Evolutionary conservation across 2,797 vertebrate species (phyloP), one percentile per base, ranked within the genome.

Genomic region (Sardinella longiceps): DNA sequence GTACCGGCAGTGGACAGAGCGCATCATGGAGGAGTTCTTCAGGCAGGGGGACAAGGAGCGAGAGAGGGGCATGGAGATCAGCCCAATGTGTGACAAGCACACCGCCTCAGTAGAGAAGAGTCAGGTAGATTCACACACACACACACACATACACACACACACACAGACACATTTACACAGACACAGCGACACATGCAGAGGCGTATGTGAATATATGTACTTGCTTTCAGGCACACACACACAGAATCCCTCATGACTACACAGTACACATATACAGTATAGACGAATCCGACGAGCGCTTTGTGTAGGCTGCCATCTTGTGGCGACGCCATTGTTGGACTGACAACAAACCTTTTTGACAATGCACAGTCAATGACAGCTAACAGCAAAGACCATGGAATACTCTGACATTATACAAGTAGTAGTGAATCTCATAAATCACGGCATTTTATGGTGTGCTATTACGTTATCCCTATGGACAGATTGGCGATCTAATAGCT

Each of bases 11-110:
- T 99, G 98, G 98, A 99, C 98, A 0, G 97, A 97, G 88, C 96
- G 98, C 50, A 98, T 99, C 93, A 97, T 99, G 97, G 95, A 97
- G 56, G 98, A 99, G 93, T 99, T 99, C 93, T 99, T 97, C 95
- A 93, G 96, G 84, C 98, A 99, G 92, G 98, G 98, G 0, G 98
- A 99, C 92, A 95, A 96, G 46, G 97, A 99, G 80, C 92, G 97
- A 0, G 97, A 98, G 89, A 93, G 97, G 1, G 97, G 97, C 81
- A 97, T 98, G 97, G 97, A 98, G 93, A 98, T 99, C 92, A 98
- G 97, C 87, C 97, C 98, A 88, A 99, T 99, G 98, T 99, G 98
- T 0, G 97, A 99, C 88, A 98, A 98, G 91, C 97, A 98, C 93
- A 98, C 97, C 0, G 97, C 98, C 11, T 98, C 97, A 0, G 97